phyloP scores from a whole-genome alignment of 2,888 invertebrate genomes.

The Cryptus viduatorius region DNA sequence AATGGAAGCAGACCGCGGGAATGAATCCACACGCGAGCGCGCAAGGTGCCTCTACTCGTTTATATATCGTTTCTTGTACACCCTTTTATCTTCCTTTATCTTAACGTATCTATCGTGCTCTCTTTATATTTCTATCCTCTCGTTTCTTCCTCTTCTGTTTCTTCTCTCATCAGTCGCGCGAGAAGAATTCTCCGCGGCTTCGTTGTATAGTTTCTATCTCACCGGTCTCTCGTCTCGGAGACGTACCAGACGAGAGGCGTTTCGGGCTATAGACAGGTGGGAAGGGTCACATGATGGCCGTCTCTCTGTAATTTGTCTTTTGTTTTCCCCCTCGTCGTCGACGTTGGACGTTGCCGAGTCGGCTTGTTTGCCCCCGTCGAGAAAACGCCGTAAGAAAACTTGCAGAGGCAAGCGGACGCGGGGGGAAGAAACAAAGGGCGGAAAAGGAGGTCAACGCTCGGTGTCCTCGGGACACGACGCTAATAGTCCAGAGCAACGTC shows the following conservation, averaged over 20 bases:
- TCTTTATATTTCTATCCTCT: slow-evolving; percentile 32
- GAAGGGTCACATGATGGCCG: slow-evolving; percentile 82
- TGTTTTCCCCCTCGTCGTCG: slow-evolving; percentile 76
- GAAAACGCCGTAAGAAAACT: slow-evolving; percentile 78
- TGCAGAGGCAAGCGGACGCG: slow-evolving; percentile 42
- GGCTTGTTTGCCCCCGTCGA: slow-evolving; percentile 59
- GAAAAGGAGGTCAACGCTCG: slow-evolving; percentile 76
- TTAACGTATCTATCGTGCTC: slow-evolving; percentile 31
- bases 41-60: slow-evolving; percentile 47
- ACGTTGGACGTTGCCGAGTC: slow-evolving; percentile 54
- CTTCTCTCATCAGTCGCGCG: slow-evolving; percentile 44
- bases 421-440: slow-evolving; percentile 80
- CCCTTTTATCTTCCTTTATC: slow-evolving; percentile 55
- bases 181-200: slow-evolving; percentile 32
- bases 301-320: slow-evolving; percentile 83
- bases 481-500: slow-evolving; percentile 58
- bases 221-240: slow-evolving; percentile 40
- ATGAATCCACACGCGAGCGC: slow-evolving; percentile 67
- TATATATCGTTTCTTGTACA: slow-evolving; percentile 29
- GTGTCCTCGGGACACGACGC: slow-evolving; percentile 62
- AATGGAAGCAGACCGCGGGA: slow-evolving; percentile 51
- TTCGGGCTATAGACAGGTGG: slow-evolving; percentile 79
- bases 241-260: slow-evolving; percentile 61
- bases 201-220: slow-evolving; percentile 23
- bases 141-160: slow-evolving; percentile 37